Percentiles rank a stretch among this genome's conserved stretches.
phyloP scores from a whole-genome alignment of 2,113 vertebrate genomes.

The Aramus guarauna region DNA sequence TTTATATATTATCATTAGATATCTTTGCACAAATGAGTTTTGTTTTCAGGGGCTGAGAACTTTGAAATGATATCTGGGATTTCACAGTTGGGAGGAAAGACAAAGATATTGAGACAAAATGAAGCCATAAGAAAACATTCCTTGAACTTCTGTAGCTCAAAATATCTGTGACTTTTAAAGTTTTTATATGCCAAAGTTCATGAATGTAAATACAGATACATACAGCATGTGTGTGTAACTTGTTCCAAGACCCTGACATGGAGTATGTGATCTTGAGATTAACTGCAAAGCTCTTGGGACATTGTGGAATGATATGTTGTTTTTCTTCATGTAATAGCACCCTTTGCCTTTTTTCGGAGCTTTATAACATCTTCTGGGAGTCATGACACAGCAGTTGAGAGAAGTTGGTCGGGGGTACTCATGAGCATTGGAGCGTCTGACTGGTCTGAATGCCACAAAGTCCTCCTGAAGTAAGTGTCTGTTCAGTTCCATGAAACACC shows the following conservation, averaged over 20 bases:
- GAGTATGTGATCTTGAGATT: neutral
- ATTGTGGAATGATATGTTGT: neutral
- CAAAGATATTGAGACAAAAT: neutral
- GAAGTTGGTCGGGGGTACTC: neutral
- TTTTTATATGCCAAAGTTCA: neutral
- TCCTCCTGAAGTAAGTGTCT: neutral
- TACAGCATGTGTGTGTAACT: neutral
- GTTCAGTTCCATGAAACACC: neutral
- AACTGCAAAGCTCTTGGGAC: neutral
- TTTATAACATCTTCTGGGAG: neutral
- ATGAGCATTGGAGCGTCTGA: neutral
- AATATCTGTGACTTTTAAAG: neutral
- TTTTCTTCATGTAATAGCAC: neutral
- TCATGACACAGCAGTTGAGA: neutral
- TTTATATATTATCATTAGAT: neutral
- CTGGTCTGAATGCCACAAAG: neutral
- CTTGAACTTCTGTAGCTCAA: neutral
- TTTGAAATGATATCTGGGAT: neutral
- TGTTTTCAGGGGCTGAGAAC: accelerated
- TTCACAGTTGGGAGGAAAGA: neutral
- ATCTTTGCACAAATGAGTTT: neutral
- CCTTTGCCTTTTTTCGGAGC: neutral
- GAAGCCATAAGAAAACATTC: neutral
- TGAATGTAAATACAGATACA: neutral
- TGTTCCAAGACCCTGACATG: neutral